Base-by-base conservation (phyloP, 2,888 invertebrate species). In the Podotricha telesiphe region DNA sequence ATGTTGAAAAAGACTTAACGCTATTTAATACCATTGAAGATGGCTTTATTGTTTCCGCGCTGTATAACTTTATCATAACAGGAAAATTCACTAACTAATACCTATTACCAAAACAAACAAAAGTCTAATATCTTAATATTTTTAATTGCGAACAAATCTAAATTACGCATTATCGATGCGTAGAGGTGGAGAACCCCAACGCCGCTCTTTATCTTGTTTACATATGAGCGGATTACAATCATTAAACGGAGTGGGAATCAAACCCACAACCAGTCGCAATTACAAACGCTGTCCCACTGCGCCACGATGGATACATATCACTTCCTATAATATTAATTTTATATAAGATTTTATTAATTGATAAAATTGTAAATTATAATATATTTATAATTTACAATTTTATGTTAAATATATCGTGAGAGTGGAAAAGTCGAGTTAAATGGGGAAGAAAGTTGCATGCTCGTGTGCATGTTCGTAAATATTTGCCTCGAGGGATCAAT, bases 401-500 rank as follows among this genome's bases (percentile, higher is more conserved):
- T 34, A n/a, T 51, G 28, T 22, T 15, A 28, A 28, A 28, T n/a
- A 22, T 22, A n/a, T 42, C n/a, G n/a, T n/a, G n/a, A n/a, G n/a
- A 22, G 13, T 22, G 22, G 1, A 2, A 59, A 42, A 10, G 20
- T 42, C 1, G n/a, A n/a, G 42, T 22, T 10, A 22, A 58, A 40
- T 2, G 13, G 11, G 7, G 17, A 20, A 58, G 42, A n/a, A 56
- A 64, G 17, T 56, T 47, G 56, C 19, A n/a, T 47, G 37, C 22
- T 53, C 22, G 22, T 53, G 17, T 42, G 17, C 22, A 42, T 53
- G 19, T 56, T 65, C 65, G 55, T 55, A 47, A 55, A 28, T 55
- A 45, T 45, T 20, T 65, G 67, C 53, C 59, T 61, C 67, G 19
- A 53, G 69, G 64, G 70, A 62, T 67, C 59, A 64, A 70, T 70